These are phyloP conservation scores for Helleia helle DNA, from an alignment of 2,888 invertebrate species.

Conservation along the genomic window DNA sequence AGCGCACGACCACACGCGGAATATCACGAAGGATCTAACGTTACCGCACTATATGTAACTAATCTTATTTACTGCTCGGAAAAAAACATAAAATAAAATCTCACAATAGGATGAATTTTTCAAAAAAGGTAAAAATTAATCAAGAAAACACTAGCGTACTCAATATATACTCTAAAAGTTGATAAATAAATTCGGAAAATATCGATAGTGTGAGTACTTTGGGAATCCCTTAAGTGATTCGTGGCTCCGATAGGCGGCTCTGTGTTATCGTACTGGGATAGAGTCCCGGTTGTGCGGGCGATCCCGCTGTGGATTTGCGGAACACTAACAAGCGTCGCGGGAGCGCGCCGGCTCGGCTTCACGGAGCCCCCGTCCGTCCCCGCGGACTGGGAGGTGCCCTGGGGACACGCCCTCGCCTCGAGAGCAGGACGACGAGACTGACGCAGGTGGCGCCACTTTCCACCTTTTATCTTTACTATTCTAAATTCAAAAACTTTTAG, in stretches of 20 bases:
- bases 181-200: neutral
- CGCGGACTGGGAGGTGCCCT: constrained; percentile 70
- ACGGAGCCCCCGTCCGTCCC: constrained; percentile 71
- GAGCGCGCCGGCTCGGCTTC: constrained; percentile 68
- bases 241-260: constrained; percentile 52
- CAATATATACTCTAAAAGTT: neutral
- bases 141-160: constrained; percentile 8
- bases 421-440: constrained; percentile 62
- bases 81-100: constrained; percentile 10
- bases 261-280: constrained; percentile 67
- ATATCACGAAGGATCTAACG: constrained; percentile 33
- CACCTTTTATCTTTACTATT: constrained; percentile 18
- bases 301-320: constrained; percentile 73
- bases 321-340: constrained; percentile 74
- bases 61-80: neutral
- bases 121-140: constrained; percentile 10
- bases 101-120: constrained; percentile 4
- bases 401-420: constrained; percentile 74
- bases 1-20: constrained; percentile 50
- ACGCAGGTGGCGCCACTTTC: constrained; percentile 58
- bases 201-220: constrained; percentile 1
- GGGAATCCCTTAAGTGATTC: constrained; percentile 16
- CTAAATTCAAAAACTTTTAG: constrained; percentile 11
- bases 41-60: constrained; percentile 24
- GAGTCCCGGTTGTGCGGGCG: constrained; percentile 69